Base-by-base conservation (phyloP, 2,113 vertebrate species). In the Oryzias curvinotus region DNA sequence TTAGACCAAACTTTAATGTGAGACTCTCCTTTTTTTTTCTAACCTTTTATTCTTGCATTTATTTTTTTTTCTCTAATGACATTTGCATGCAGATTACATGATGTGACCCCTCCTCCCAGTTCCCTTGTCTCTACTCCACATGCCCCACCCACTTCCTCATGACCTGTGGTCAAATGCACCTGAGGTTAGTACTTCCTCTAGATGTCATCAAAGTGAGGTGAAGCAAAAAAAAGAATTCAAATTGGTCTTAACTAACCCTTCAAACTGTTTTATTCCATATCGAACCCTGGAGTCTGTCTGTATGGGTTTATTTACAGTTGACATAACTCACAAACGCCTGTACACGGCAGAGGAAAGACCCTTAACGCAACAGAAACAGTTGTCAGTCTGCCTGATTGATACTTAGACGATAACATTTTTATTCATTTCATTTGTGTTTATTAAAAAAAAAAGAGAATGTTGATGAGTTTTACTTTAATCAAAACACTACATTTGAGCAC, bases 101-200 rank as follows among this genome's bases (percentile, higher is more conserved):
- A 0, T 81, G 83, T 75, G 71, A 84, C 17, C 66, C 55, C 69
- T 84, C 87, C 92, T 77, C 19, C 91, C 3, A 75, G 72, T 77
- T 80, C 91, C 41, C 81, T 48, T 18, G 87, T 90, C 59, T 46
- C 85, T 84, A 80, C 87, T 81, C 71, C 88, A 78, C 89, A 88
- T 52, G 74, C 67, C 56, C 80, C 91, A 61, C 75, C 87, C 77
- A 84, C 84, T 51, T 82, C 92, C 77, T 82, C 88, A 80, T 94
- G 92, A 93, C 62, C 63, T 49, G 70, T 46, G 77, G 72, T 69
- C 55, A 63, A 47, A 62, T 59, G 46, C 86, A 64, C 73, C 71
- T 52, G 87, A 92, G 92, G 92, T 94, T 85, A 87, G 68, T 90
- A 66, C 28, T 75, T 61, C 53, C 66, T 61, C 48, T 67, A 66